Percentiles rank a stretch among this genome's conserved stretches.
phyloP scores from a whole-genome alignment of 2,113 vertebrate species.

The Echinops telfairi region DNA sequence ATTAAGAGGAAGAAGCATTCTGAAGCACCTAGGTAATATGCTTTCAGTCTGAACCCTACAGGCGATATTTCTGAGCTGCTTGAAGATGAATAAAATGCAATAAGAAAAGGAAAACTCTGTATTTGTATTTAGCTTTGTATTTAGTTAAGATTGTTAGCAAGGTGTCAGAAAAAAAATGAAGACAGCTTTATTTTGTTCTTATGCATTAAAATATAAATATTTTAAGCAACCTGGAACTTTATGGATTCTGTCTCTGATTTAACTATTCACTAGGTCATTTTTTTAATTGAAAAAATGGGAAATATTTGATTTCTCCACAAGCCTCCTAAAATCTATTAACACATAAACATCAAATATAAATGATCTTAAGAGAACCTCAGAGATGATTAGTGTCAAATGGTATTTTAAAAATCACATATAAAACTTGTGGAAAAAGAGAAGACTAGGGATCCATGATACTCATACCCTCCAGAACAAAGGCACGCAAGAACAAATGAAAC shows the following conservation, averaged over 20 bases:
- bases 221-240: conserved; percentile 41
- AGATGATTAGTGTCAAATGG: background rate
- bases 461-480: too few species aligned
- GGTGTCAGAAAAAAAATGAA: conserved; percentile 36
- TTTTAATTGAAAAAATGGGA: conserved; percentile 52
- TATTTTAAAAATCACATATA: background rate
- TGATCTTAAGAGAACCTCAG: background rate
- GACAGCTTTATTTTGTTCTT: conserved; percentile 47
- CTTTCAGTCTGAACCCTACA: background rate
- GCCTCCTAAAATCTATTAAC: background rate
- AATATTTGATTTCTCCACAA: background rate
- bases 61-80: background rate
- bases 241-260: background rate
- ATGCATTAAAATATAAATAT: conserved; percentile 42
- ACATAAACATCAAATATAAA: conserved; percentile 6
- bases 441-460: too few species aligned
- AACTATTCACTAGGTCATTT: conserved; percentile 61
- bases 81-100: conserved; percentile 50
- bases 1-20: background rate
- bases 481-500: too few species aligned
- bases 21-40: rapidly evolving
- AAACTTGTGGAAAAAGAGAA: too few species aligned
- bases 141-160: conserved; percentile 20
- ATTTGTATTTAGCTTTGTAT: background rate
- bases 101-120: conserved; percentile 49